These are phyloP conservation scores for Panthera uncia DNA, from an alignment of 2,113 vertebrate genomes.

Conservation along the genomic window DNA sequence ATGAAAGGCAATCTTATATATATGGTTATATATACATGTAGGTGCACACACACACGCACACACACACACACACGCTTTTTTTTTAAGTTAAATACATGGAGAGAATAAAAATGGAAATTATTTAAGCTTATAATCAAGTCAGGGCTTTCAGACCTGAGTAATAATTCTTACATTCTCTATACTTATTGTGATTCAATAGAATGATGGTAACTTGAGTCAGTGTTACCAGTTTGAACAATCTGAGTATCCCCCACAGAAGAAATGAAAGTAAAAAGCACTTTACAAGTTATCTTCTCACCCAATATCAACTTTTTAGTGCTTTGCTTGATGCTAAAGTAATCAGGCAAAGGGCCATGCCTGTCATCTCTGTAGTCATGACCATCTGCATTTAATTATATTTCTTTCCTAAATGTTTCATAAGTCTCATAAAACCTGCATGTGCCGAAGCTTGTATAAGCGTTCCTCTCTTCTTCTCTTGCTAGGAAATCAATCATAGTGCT, in stretches of 20 bases:
- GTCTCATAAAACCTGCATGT: constrained; percentile 66
- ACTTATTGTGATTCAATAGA: not conserved
- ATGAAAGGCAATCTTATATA: not conserved
- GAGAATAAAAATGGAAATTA: not conserved
- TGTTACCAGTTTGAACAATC: not conserved
- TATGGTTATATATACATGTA: not conserved
- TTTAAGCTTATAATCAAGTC: not conserved
- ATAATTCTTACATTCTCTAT: not conserved
- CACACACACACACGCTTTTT: not conserved
- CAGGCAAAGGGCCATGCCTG: not conserved
- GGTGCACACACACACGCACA: not conserved
- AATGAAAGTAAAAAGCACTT: not conserved
- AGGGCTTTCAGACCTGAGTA: not conserved
- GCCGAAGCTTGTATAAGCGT: constrained; percentile 49
- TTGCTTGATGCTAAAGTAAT: constrained; percentile 29
- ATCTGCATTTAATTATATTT: constrained; percentile 42
- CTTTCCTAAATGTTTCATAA: constrained; percentile 48
- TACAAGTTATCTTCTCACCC: constrained; percentile 18
- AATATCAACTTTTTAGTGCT: not conserved
- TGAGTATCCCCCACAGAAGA: not conserved
- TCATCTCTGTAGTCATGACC: not conserved
- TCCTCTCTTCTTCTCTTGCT: constrained; percentile 70
- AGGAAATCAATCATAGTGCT: constrained; percentile 59
- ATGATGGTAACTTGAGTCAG: not conserved
- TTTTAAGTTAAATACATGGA: not conserved